Conservation (phyloP, 2,797 vertebrate genomes). For the Phalanger gymnotis region DNA sequence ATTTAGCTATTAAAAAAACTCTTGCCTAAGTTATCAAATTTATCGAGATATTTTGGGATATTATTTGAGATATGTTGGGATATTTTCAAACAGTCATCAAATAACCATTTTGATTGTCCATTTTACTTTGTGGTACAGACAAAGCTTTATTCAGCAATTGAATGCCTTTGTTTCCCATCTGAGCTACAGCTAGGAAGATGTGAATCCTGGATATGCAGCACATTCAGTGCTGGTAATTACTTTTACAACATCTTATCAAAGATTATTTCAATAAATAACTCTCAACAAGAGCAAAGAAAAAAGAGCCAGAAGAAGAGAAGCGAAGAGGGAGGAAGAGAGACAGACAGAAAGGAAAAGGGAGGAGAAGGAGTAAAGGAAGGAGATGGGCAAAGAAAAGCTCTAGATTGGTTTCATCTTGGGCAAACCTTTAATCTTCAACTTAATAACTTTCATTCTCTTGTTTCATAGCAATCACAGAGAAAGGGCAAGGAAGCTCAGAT, state of each 20-base stretch:
- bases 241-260: constrained; percentile 27
- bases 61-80: neutral
- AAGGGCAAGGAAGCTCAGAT: neutral
- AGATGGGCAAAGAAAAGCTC: neutral
- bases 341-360: neutral
- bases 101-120: neutral
- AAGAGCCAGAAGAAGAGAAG: neutral
- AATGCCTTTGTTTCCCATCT: neutral
- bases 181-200: neutral
- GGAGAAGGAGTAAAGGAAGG: neutral
- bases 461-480: neutral
- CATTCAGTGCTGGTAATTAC: neutral
- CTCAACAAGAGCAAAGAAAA: constrained; percentile 36
- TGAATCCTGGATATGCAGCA: neutral
- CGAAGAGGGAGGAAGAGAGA: neutral
- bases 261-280: constrained; percentile 2
- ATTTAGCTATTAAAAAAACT: neutral
- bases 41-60: neutral
- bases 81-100: neutral
- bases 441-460: neutral
- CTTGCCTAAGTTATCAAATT: too few relatives aligned
- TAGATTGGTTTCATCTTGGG: neutral
- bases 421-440: neutral
- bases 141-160: neutral
- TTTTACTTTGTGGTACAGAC: neutral